These are phyloP conservation scores for Nemoura dubitans DNA, from an alignment of 2,888 invertebrate genomes.

Conservation along the genomic window DNA sequence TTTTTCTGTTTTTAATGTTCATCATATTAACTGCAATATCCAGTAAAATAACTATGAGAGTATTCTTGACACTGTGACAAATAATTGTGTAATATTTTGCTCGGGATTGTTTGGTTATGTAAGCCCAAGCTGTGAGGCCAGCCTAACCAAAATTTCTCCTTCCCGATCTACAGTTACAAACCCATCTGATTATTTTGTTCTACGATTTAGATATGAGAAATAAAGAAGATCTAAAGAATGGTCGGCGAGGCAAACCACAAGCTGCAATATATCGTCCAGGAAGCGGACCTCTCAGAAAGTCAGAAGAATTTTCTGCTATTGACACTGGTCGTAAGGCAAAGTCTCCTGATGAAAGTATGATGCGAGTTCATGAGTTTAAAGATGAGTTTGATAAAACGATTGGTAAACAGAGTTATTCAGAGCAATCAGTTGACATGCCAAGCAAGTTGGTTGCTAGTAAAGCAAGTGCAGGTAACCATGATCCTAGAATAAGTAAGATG, in stretches of 20 bases:
- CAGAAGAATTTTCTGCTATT: slow-evolving; percentile 54
- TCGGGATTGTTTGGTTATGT: neutral
- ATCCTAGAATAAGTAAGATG: slow-evolving; percentile 53
- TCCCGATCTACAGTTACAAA: neutral
- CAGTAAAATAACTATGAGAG: neutral
- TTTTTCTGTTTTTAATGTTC: neutral
- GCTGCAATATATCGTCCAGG: slow-evolving; percentile 79
- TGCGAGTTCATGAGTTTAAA: slow-evolving; percentile 36
- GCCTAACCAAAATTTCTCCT: neutral
- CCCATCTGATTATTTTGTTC: neutral
- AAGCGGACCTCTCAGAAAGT: slow-evolving; percentile 77
- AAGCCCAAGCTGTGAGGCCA: neutral
- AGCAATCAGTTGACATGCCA: neutral
- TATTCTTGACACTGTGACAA: neutral
- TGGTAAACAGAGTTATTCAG: slow-evolving; percentile 43
- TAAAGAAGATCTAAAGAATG: slow-evolving; percentile 62
- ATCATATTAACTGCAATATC: neutral
- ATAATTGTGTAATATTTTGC: neutral
- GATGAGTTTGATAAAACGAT: slow-evolving; percentile 42
- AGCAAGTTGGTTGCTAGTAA: slow-evolving; percentile 40
- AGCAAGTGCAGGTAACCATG: slow-evolving; percentile 34
- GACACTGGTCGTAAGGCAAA: slow-evolving; percentile 48
- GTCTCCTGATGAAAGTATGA: slow-evolving; percentile 48
- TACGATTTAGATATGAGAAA: slow-evolving; percentile 54
- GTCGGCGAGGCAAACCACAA: slow-evolving; percentile 72